Percentiles rank a stretch among this genome's conserved stretches.
Conservation (phyloP, 35 echinoderm and acorn worm genomes). For the Ophioderma brevispina region DNA sequence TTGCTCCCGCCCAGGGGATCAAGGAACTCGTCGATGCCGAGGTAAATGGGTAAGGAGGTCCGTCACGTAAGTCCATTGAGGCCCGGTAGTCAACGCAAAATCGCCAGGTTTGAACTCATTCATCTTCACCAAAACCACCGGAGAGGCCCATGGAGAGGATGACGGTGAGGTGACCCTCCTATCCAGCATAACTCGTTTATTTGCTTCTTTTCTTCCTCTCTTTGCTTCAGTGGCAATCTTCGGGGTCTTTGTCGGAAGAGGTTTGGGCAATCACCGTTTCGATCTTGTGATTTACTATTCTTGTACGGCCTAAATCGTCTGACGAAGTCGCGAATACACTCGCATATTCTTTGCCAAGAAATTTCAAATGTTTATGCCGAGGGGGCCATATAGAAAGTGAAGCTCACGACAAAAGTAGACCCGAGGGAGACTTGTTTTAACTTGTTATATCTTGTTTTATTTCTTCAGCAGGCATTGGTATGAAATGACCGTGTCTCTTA, state of each 20-base stretch:
- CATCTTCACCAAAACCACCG: conserved; percentile 43
- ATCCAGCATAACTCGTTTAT: conserved; percentile 20
- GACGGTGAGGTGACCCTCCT: conserved; percentile 20
- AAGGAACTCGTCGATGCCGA: conserved; percentile 56
- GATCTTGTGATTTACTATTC: conserved; percentile 25
- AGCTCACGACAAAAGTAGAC: too few species aligned
- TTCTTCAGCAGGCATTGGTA: too few species aligned
- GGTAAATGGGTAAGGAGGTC: conserved; percentile 60
- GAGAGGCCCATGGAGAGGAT: conserved; percentile 40
- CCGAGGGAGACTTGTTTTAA: too few species aligned
- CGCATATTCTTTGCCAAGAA: background rate
- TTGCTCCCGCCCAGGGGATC: conserved; percentile 49
- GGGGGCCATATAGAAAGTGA: too few species aligned
- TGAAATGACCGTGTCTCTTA: too few species aligned
- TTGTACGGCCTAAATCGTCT: conserved; percentile 36
- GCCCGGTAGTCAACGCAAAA: conserved; percentile 71
- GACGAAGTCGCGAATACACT: conserved; percentile 51
- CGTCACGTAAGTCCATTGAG: conserved; percentile 39
- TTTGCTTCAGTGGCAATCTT: conserved; percentile 41
- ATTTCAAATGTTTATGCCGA: too few species aligned
- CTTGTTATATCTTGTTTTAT: too few species aligned
- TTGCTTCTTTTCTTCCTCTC: conserved; percentile 42
- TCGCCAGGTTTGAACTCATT: conserved; percentile 41
- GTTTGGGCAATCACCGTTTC: conserved; percentile 19
- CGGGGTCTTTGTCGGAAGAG: conserved; percentile 48